Evolutionary conservation across 2,888 invertebrate species (phyloP).

Genomic region (Agriopis aurantiaria): DNA sequence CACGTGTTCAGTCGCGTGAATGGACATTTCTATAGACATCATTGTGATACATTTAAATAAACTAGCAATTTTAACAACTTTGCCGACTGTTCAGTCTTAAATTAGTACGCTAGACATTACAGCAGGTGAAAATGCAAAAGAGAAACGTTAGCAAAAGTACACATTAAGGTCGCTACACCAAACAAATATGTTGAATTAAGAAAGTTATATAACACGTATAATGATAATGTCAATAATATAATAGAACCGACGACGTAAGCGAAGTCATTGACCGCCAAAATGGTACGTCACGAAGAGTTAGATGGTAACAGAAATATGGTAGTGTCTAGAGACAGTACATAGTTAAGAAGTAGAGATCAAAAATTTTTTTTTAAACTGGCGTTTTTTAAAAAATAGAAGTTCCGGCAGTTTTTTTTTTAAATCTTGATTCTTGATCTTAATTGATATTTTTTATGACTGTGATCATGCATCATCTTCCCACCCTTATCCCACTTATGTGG

Average conservation of each 20-base stretch:
- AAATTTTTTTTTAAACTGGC: too few relatives aligned
- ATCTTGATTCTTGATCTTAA: neutral
- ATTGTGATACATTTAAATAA: slow-evolving; percentile 16
- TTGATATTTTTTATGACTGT: neutral
- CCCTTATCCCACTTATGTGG: too few relatives aligned
- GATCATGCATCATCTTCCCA: too few relatives aligned
- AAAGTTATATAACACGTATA: slow-evolving; percentile 18
- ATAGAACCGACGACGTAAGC: slow-evolving; percentile 44
- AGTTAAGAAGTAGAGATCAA: too few relatives aligned
- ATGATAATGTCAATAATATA: slow-evolving; percentile 32
- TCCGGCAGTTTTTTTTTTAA: too few relatives aligned
- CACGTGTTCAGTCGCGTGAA: slow-evolving; percentile 61
- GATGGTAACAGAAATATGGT: slow-evolving; percentile 15
- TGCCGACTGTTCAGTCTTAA: neutral
- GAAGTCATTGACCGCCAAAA: slow-evolving; percentile 52
- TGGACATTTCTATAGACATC: slow-evolving; percentile 21
- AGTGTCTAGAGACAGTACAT: neutral
- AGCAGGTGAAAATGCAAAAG: neutral
- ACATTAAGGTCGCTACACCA: neutral
- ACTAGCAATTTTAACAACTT: slow-evolving; percentile 7
- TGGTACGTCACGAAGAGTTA: slow-evolving; percentile 29
- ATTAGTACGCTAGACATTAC: neutral
- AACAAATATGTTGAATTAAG: neutral
- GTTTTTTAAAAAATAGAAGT: too few relatives aligned
- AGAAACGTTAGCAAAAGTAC: neutral